These are phyloP conservation scores for Sphaerodactylus townsendi DNA, from an alignment of 2,113 vertebrate species.

Conservation along the genomic window DNA sequence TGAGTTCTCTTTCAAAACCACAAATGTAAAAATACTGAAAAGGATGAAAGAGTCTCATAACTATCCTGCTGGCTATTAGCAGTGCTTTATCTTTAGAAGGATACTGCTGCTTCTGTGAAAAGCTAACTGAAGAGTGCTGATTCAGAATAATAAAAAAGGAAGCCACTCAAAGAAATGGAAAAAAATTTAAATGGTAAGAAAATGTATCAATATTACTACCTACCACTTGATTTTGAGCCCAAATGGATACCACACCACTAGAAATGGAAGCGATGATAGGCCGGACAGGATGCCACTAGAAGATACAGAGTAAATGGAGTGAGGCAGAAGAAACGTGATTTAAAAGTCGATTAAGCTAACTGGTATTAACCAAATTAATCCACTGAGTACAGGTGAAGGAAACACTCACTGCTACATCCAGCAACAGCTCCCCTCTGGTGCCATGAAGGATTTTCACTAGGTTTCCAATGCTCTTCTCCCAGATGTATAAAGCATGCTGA, in stretches of 20 bases:
- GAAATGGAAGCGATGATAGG: constrained; percentile 98
- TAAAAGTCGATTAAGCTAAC: background rate
- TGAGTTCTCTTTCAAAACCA: background rate
- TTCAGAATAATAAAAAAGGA: background rate
- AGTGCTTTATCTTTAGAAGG: background rate
- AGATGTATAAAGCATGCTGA: constrained; percentile 96
- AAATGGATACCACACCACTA: constrained; percentile 97
- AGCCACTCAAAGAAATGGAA: background rate
- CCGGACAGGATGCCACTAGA: constrained; percentile 95
- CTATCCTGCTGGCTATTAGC: background rate
- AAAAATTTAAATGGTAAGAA: background rate
- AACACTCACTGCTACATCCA: constrained; percentile 92
- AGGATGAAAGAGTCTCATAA: background rate
- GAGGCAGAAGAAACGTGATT: constrained; percentile 36
- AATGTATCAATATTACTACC: constrained; percentile 44
- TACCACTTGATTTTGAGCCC: constrained; percentile 99
- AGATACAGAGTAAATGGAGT: background rate
- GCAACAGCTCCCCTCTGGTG: constrained; percentile 91
- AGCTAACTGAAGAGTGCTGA: background rate
- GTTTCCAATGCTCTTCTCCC: constrained; percentile 99
- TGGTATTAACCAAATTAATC: background rate
- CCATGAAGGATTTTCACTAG: constrained; percentile 97
- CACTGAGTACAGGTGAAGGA: background rate
- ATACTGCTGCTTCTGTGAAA: background rate
- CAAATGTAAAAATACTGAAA: background rate